Base-by-base conservation (phyloP, 1,140 invertebrate genomes). In the Meloidogyne exigua region DNA sequence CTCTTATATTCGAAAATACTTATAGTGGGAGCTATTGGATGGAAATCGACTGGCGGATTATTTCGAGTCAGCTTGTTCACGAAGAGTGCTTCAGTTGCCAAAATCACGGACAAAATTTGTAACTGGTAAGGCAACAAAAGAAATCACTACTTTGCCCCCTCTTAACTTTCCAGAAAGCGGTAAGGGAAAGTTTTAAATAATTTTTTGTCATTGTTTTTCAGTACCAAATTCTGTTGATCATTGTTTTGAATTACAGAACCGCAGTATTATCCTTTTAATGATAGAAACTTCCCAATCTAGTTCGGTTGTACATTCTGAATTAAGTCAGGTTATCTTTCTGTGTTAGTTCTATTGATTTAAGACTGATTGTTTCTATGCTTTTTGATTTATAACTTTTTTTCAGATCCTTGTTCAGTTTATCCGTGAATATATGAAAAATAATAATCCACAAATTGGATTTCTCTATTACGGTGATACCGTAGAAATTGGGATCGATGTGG, bases 391-490 rank as follows among this genome's bases (percentile, higher is more conserved):
- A n/a, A n/a, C n/a, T n/a, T n/a, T 3, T 32, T 32, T 32, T 12
- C 62, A 73, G 32, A 62, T 68, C 10, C 36, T 49, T 42, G 15
- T 71, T 15, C 73, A 69, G n/a, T 80, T 81, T 25, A 57, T 70
- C 21, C 57, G 32, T 23, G 57, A 36, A n/a, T 77, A 72, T 66
- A 71, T 68, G 39, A 25, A 80, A 67, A 36, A 57, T 25, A 64
- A 32, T 36, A 65, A 75, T 63, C 39, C 70, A 36, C 65, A 70
- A 69, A 44, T 79, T 21, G 79, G 79, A 12, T 69, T 80, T 65
- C 32, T 80, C 18, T 77, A 78, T 62, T 80, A 79, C 32, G 78
- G 79, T 13, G 57, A 67, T 62, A 81, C 75, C 4, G 79, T 79
- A 9, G 79, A 80, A 70, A 75, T 76, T 28, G 71, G 49, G 15